Evolutionary conservation across 53 echinoderm and acorn worm species (phyloP).

Genomic region (Stichopus horrens): DNA sequence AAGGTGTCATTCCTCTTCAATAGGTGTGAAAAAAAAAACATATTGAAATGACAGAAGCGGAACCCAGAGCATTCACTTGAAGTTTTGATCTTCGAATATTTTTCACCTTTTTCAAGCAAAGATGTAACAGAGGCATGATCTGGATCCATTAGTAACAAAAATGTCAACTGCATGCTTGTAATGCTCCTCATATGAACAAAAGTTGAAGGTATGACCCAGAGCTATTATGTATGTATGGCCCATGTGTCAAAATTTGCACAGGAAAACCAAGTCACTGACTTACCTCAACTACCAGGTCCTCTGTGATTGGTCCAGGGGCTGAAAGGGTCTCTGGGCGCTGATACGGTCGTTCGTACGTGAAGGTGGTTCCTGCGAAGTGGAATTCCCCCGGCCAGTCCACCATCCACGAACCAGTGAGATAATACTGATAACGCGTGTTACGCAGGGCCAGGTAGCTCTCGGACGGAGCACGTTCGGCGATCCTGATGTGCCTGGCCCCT

Average conservation of each 20-base stretch:
- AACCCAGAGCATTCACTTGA: too few species aligned
- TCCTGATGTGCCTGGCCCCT: conserved; percentile 76
- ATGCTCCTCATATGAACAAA: too few species aligned
- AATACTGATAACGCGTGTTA: conserved; percentile 75
- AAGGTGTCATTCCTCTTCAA: too few species aligned
- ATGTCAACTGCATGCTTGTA: background rate
- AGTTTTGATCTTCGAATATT: too few species aligned
- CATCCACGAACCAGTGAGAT: conserved; percentile 94
- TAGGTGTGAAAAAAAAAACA: too few species aligned
- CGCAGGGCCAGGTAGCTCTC: conserved; percentile 92
- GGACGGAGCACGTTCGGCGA: conserved; percentile 66
- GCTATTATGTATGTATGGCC: background rate
- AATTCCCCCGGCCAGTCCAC: conserved; percentile 98
- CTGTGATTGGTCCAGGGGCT: conserved; percentile 77
- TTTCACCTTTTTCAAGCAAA: too few species aligned
- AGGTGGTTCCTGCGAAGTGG: conserved; percentile 81
- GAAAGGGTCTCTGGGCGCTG: conserved; percentile 73
- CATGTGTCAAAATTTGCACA: too few species aligned
- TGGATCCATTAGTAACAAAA: background rate
- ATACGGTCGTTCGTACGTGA: conserved; percentile 83
- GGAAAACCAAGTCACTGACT: background rate
- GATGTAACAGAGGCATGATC: background rate
- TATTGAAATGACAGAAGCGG: too few species aligned
- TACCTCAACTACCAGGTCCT: conserved; percentile 92
- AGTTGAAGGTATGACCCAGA: background rate